A percentile compares a stretch with the other conserved stretches of the same genome.
These are phyloP conservation scores for Perca flavescens DNA, from an alignment of 2,113 vertebrate species.

Conservation along the genomic window DNA sequence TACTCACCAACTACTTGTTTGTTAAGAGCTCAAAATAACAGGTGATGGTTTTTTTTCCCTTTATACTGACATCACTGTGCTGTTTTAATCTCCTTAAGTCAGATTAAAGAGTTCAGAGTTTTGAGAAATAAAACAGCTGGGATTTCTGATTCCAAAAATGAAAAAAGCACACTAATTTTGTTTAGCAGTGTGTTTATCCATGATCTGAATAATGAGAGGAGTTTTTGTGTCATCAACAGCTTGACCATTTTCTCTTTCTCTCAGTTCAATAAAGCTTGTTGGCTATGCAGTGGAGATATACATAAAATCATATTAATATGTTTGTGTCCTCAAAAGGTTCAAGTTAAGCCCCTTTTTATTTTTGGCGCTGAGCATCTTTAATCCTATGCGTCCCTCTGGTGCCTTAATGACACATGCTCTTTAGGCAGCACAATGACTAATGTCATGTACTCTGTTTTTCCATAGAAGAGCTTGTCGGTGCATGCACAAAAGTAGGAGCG, in stretches of 20 bases:
- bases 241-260: background rate
- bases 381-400: slow-evolving; percentile 69
- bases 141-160: slow-evolving; percentile 48
- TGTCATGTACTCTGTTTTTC: slow-evolving; percentile 64
- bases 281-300: background rate
- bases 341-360: slow-evolving; percentile 54
- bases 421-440: slow-evolving; percentile 71
- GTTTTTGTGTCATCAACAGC: slow-evolving; percentile 11
- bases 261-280: slow-evolving; percentile 26
- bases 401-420: slow-evolving; percentile 76
- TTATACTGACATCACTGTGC: slow-evolving; percentile 46
- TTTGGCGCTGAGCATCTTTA: slow-evolving; percentile 58
- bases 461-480: slow-evolving; percentile 38
- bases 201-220: slow-evolving; percentile 14
- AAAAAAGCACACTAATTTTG: background rate
- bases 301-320: slow-evolving; percentile 22
- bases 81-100: slow-evolving; percentile 69
- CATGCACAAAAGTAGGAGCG: slow-evolving; percentile 44
- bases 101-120: slow-evolving; percentile 65
- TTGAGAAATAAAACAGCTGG: slow-evolving; percentile 62
- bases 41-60: slow-evolving; percentile 25
- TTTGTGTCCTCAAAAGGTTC: slow-evolving; percentile 51
- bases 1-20: background rate
- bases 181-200: slow-evolving; percentile 19
- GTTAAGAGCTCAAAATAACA: slow-evolving; percentile 39